Evolutionary conservation across 2,888 invertebrate species (phyloP), one percentile per base, ranked within the genome.

Genomic region (Cheiracanthium punctorium): DNA sequence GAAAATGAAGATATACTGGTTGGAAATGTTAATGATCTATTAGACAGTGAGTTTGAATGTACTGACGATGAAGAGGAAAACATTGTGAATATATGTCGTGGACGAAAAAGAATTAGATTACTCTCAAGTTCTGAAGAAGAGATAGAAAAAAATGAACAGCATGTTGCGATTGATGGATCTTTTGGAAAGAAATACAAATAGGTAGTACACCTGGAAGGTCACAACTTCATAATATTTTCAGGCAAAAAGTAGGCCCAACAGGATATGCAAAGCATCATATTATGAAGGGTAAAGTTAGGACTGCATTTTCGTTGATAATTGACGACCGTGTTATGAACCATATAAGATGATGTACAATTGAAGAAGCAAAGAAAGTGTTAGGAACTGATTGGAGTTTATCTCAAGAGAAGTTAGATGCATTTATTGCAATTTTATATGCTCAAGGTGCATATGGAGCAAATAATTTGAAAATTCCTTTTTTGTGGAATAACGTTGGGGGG

Each of bases 241-340:
- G 72, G 43, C 72, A 72, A 72, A 48, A 72, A 72, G 43, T 48
- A 48, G 72, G 72, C 30, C 72, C 72, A 72, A 72, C 72, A 48
- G 48, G 72, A 72, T 72, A 72, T 72, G 72, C 72, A 43, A 72
- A 72, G 29, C 48, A 14, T 29, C 43, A 72, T 72, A 72, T 72
- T 24, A 72, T 72, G 58, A 48, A 48, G 17, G 17, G 48, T 7
- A 48, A 48, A 48, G 48, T 48, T 14, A 48, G 48, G 8, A 48
- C 58, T 58, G 24, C 58, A 58, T 58, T 58, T 58, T 58, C 58
- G 17, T 58, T 58, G 58, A 58, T 48, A 7, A 48, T 48, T 48
- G 48, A 48, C 28, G 1, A 64, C 29, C 28, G 64, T 64, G 28
- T 64, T 24, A 64, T 64, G 64, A 28, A 64, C 20, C 64, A 48